Percentiles rank a stretch among this genome's conserved stretches.
phyloP scores from a whole-genome alignment of 2,797 vertebrate genomes.

The Rhabdomys pumilio region DNA sequence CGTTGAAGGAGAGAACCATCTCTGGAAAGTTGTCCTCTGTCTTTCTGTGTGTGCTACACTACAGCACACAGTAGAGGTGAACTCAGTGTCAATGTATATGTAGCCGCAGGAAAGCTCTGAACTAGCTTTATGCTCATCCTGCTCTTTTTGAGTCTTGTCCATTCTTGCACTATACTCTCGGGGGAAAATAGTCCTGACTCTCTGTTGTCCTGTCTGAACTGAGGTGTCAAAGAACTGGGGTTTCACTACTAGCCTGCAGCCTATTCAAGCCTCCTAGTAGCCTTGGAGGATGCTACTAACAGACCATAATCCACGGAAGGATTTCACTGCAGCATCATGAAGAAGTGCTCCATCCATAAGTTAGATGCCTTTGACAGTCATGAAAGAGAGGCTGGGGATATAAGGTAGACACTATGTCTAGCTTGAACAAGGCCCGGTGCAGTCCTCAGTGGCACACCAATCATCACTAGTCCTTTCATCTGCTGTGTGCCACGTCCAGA shows the following conservation, averaged over 20 bases:
- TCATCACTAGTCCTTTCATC: not conserved
- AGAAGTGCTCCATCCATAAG: not conserved
- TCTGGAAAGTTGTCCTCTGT: not conserved
- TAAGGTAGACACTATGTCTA: not conserved
- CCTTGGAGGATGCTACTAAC: not conserved
- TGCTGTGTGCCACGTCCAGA: not conserved
- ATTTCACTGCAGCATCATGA: not conserved
- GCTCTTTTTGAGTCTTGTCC: not conserved
- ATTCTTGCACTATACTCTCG: constrained; percentile 14
- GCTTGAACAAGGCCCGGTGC: not conserved
- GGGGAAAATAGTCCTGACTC: not conserved
- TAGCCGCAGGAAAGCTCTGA: not conserved
- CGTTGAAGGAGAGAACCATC: not conserved
- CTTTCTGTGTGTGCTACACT: not conserved
- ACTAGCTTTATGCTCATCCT: not conserved
- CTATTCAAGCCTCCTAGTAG: not conserved
- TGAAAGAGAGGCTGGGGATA: not conserved
- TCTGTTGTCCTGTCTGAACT: not conserved
- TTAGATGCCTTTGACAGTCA: not conserved
- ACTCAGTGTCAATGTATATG: not conserved
- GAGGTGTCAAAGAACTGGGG: not conserved
- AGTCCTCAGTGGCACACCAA: not conserved
- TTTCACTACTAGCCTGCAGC: not conserved
- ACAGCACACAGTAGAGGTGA: too few relatives aligned
- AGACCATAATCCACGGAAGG: constrained; percentile 12